Base-by-base conservation (phyloP, 2,797 vertebrate species). In the Argyrosomus regius region DNA sequence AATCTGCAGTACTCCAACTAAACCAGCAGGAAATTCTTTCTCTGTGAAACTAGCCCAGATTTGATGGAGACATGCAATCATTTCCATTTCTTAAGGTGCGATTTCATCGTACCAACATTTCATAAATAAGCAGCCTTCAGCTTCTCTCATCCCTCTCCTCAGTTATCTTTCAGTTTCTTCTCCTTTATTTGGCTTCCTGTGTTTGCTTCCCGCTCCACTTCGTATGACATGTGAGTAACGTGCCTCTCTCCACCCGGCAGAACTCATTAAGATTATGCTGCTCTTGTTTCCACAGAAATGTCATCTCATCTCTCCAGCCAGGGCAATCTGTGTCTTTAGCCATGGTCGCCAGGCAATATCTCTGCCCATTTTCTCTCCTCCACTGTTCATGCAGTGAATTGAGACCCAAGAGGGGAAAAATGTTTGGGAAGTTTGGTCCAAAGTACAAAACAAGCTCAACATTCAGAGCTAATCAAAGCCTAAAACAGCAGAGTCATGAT, bases 221-320 rank as follows among this genome's bases (percentile, higher is more conserved):
- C 41, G 54, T 75, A 78, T 60, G 81, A 80, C 74, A 76, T 79
- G 84, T 82, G 83, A 82, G 89, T 72, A 82, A 83, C 77, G 89
- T 90, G 94, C 92, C 93, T 90, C 91, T 94, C 80, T 93, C 95
- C 92, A 94, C 95, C 92, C 92, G 87, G 92, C 84, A 88, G 92
- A 95, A 95, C 91, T 95, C 94, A 96, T 97, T 97, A 96, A 93
- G 95, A 96, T 96, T 96, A 97, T 94, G 94, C 94, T 96, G 94
- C 95, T 96, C 90, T 94, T 95, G 90, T 94, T 96, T 96, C 93
- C 83, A 89, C 91, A 91, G 94, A 95, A 94, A 88, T 94, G 90
- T 86, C 90, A 95, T 92, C 87, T 85, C 80, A 69, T 90, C 95
- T 94, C 87, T 93, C 87, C 89, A 83, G 93, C 88, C 91, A 89